Evolutionary conservation across 2,113 vertebrate species (phyloP).

Genomic region (Equus przewalskii): DNA sequence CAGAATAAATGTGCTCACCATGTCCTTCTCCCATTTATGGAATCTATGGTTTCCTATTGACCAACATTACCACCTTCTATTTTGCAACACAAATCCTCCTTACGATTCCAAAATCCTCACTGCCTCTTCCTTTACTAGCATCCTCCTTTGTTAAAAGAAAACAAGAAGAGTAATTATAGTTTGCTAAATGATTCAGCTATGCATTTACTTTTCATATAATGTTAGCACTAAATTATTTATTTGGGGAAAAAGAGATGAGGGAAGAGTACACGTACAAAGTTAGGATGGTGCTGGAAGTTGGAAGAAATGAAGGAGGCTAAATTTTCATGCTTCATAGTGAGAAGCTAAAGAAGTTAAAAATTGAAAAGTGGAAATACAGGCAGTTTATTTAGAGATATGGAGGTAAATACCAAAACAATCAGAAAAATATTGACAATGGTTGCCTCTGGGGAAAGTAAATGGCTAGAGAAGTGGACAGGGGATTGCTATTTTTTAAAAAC

Average conservation of each 20-base stretch:
- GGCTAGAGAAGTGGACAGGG: neutral
- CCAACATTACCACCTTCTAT: neutral
- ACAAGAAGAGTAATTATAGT: neutral
- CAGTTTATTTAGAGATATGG: neutral
- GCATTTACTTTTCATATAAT: neutral
- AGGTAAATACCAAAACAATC: neutral
- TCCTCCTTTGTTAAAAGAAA: neutral
- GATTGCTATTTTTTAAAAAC: neutral
- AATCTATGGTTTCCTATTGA: neutral
- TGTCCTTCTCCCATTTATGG: neutral
- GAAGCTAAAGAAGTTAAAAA: conserved; percentile 37
- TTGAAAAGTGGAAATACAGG: neutral
- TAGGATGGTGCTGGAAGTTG: neutral
- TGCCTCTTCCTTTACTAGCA: neutral
- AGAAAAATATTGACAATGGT: neutral
- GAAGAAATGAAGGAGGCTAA: neutral
- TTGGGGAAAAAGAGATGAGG: neutral
- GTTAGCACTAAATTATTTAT: neutral
- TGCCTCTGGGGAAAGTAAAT: neutral
- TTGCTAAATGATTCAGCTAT: neutral
- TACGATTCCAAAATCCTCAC: neutral
- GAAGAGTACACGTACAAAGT: neutral
- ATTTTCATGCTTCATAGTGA: neutral
- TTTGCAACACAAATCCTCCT: neutral
- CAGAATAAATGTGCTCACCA: neutral